Evolutionary conservation across 2,113 vertebrate genomes (phyloP).

Genomic region (Eleginops maclovinus): DNA sequence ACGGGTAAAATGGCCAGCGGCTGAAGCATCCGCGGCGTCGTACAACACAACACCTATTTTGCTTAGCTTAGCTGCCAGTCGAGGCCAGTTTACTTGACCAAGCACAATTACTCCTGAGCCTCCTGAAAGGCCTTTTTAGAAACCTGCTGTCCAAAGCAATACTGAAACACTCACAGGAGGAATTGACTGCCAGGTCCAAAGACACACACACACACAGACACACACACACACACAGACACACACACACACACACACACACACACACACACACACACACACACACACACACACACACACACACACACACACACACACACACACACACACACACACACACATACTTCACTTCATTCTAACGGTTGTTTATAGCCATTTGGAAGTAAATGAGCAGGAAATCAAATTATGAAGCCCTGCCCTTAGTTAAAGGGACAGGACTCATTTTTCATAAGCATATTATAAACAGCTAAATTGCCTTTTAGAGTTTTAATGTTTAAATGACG

Average conservation of each 20-base stretch:
- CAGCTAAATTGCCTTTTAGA: conserved; percentile 58
- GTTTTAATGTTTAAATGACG: conserved; percentile 60
- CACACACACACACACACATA: conserved; percentile 45
- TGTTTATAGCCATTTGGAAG: conserved; percentile 81
- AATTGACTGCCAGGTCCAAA: conserved; percentile 73
- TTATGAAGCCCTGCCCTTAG: conserved; percentile 76
- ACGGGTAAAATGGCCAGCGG: conserved; percentile 36
- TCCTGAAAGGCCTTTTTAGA: conserved; percentile 83
- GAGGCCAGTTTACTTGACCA: conserved; percentile 82
- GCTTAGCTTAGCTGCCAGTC: conserved; percentile 77
- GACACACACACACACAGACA: conserved; percentile 15
- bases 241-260: conserved; percentile 46
- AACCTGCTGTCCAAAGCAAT: conserved; percentile 84
- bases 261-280: neutral
- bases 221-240: neutral
- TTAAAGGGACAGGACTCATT: conserved; percentile 68
- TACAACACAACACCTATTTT: conserved; percentile 75
- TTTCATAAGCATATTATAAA: conserved; percentile 67
- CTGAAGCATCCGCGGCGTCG: conserved; percentile 35
- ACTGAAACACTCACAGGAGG: conserved; percentile 78
- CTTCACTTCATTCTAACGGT: conserved; percentile 78
- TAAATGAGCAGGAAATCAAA: conserved; percentile 81
- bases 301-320: conserved; percentile 48
- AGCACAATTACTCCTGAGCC: conserved; percentile 80
- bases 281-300: conserved; percentile 11